Evolutionary conservation across 2,888 invertebrate species (phyloP), one percentile per base, ranked within the genome.

Genomic region (Sericinus montela): DNA sequence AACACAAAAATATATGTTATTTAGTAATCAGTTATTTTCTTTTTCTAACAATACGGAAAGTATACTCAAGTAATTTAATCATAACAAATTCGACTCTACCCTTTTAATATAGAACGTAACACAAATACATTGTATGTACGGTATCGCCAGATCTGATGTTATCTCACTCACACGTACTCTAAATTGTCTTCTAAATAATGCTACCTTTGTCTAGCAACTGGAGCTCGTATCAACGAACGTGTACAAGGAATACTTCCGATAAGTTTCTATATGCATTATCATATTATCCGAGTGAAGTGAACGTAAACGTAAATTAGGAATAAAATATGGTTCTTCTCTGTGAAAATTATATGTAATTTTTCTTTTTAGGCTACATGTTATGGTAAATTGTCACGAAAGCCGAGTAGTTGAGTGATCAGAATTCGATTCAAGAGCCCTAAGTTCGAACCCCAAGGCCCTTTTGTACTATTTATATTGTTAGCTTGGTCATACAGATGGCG

Each of bases 1-100:
- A 35, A 32, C 6, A 7, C 1, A 25, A 8, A 25, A 25, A 25
- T 25, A 25, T 25, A 8, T 25, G 7, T 25, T 6, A 25, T 25
- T 25, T 25, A 25, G 25, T n/a, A 11, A 5, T 7, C n/a, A 5
- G 11, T 32, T 1, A 11, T 30, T 11, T 1, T 32, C 11, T 32
- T 32, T 10, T 6, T 5, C 3, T 5, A n/a, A 32, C 25, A n/a
- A 32, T 32, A 7, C 5, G 32, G 11, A 32, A 25, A 25, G 25
- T 8, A 25, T 8, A 32, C 32, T 32, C 32, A 7, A 11, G 40
- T 37, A 36, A 38, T 37, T 38, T 32, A 39, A 44, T 50, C 45
- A 45, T 29, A 29, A 45, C 39, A 35, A 40, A 50, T 46, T 56
- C 40, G 50, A 51, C 51, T 61, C 55, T 53, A 57, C 58, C 54